Evolutionary conservation across 2,888 invertebrate genomes (phyloP), one percentile per base, ranked within the genome.

Genomic region (Zaprionus obscuricornis): DNA sequence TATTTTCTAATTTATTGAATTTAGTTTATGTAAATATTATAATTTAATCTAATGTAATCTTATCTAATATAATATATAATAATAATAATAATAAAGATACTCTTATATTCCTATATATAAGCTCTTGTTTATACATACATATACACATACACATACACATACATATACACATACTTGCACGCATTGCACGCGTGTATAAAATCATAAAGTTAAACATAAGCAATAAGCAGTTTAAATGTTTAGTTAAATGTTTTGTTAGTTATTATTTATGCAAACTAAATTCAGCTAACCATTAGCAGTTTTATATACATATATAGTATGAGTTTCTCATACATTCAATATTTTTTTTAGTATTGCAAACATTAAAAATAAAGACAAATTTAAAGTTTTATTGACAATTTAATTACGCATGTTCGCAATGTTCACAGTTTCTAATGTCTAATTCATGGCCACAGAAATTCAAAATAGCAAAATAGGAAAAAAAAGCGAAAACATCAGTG

Each of bases 161-260:
- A 49, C n/a, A 34, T 45, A n/a, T n/a, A n/a, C n/a, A 22, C 49
- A 52, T 55, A 50, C 34, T 31, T 16, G 45, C 6, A 39, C 11
- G 34, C 42, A 42, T 40, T n/a, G n/a, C n/a, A n/a, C n/a, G n/a
- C n/a, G n/a, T n/a, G n/a, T n/a, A n/a, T n/a, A n/a, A n/a, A n/a
- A 49, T 36, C 18, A 14, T 40, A 43, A 42, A 57, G 20, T 37
- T 37, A 18, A 49, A 52, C 39, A 27, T 73, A 69, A 55, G 57
- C 52, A 66, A 65, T 70, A 62, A 55, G 45, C 40, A 57, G 66
- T 59, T 46, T 58, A 47, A 37, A 77, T 56, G 42, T 56, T 36
- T 86, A 84, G 86, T 81, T 86, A 66, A 77, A 82, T 82, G 68
- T 86, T 86, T 22, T 85, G 83, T 86, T 82, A 82, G 81, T 86